Evolutionary conservation across 2,113 vertebrate genomes (phyloP), one percentile per base, ranked within the genome.

Genomic region (Melanostigma gelatinosum): DNA sequence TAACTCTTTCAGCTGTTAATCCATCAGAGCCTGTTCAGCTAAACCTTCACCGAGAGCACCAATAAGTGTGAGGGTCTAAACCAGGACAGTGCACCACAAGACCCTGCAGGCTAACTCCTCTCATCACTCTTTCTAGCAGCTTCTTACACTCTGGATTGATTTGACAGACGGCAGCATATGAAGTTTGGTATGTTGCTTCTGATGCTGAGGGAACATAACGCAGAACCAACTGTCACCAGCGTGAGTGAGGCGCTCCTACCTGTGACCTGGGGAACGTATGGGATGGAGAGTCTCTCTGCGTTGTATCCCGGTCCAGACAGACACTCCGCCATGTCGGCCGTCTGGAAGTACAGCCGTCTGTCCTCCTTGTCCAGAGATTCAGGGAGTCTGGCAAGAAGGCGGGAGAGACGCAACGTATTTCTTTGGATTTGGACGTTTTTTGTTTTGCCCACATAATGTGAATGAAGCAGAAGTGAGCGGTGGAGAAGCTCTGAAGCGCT

Each of bases 241-340:
- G n/a, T n/a, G 32, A 32, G 32, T 32, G 32, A 32, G 32, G 36
- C 36, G 1, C 40, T 40, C 94, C 88, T 91, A 99, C 98, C 97
- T 96, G 98, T 99, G 55, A 96, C 97, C 84, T 99, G 98, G 0
- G 98, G 98, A 0, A 99, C 94, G 0, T 99, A 99, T 0, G 97
- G 96, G 38, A 97, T 85, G 0, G 96, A 94, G 4, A 99, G 77
- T 22, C 96, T 94, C 87, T 99, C 98, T 7, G 96, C 96, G n/a
- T 95, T 97, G 91, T 99, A 99, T 42, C 97, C 97, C 0, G 97
- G 96, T 79, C 97, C 96, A 0, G 96, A 95, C 29, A 99, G 88
- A 7, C 97, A 97, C 80, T 99, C 98, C 0, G 96, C 94, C 62
- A 99, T 96, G 87, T 98, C 96, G 82, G 95, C 94, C 0, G 95